These are phyloP conservation scores for Hirtodrosophila duncani DNA, from an alignment of 2,888 invertebrate species.

Conservation along the genomic window DNA sequence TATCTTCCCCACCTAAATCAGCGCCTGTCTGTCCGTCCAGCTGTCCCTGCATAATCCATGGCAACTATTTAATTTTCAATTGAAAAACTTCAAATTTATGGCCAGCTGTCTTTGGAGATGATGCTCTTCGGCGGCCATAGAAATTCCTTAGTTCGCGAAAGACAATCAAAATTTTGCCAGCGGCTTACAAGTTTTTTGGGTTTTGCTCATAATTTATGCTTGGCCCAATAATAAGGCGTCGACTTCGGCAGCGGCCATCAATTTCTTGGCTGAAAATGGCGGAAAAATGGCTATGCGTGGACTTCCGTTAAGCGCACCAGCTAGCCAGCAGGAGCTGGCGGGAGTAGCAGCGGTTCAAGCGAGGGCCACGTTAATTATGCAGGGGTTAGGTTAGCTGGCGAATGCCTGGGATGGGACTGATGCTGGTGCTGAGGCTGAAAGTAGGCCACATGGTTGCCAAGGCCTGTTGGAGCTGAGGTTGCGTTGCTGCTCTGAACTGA, in stretches of 20 bases:
- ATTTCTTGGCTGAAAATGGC: slow-evolving; percentile 51
- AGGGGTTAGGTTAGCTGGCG: slow-evolving; percentile 55
- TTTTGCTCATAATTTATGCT: slow-evolving; percentile 59
- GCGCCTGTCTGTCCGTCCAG: slow-evolving; percentile 51
- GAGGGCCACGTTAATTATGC: slow-evolving; percentile 58
- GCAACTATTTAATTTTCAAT: slow-evolving; percentile 68
- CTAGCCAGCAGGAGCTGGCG: slow-evolving; percentile 5
- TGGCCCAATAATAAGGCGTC: slow-evolving; percentile 59
- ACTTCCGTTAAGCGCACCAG: slow-evolving; percentile 14
- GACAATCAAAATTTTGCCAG: slow-evolving; percentile 67
- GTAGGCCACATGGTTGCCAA: slow-evolving; percentile 63
- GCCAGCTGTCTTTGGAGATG: slow-evolving; percentile 26
- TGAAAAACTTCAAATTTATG: slow-evolving; percentile 58
- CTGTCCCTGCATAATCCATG: slow-evolving; percentile 53
- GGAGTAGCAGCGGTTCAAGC: slow-evolving; percentile 18
- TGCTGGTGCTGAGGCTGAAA: slow-evolving; percentile 56
- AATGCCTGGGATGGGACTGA: too few species aligned
- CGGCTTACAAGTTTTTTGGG: slow-evolving; percentile 62
- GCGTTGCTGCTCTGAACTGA: neutral
- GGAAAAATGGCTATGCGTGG: slow-evolving; percentile 55
- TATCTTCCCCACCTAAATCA: slow-evolving; percentile 60
- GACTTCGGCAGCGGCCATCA: slow-evolving; percentile 42
- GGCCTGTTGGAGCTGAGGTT: neutral
- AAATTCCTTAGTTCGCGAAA: slow-evolving; percentile 38
- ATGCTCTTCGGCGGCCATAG: neutral